Evolutionary conservation across 2,888 invertebrate genomes (phyloP).

Genomic region (Eurytoma californica): DNA sequence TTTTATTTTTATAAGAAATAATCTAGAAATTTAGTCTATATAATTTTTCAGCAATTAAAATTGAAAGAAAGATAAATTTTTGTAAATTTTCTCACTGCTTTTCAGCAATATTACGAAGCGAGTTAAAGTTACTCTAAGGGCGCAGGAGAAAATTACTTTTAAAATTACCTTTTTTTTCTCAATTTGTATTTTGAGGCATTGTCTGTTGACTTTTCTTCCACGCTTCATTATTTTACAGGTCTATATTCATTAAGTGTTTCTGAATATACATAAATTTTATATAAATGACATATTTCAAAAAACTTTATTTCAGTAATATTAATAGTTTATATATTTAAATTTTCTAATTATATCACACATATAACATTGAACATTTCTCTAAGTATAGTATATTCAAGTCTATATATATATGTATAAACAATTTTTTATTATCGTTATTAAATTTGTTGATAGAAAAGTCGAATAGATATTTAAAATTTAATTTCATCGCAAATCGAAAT

Average conservation of each 20-base stretch:
- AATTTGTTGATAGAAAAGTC: constrained; percentile 43
- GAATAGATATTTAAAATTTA: constrained; percentile 42
- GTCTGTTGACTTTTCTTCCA: constrained; percentile 9
- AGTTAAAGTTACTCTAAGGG: too few relatives aligned
- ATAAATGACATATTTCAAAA: constrained; percentile 35
- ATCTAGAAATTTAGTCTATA: too few relatives aligned
- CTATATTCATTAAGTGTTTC: constrained; percentile 24
- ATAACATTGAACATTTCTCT: constrained; percentile 48
- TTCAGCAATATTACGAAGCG: too few relatives aligned
- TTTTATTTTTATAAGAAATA: too few relatives aligned
- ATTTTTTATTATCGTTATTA: constrained; percentile 18
- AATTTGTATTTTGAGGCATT: constrained; percentile 44
- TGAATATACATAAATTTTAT: constrained; percentile 23
- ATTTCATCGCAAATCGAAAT: constrained; percentile 38
- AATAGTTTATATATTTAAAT: background rate
- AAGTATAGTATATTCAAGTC: constrained; percentile 12
- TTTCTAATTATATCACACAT: constrained; percentile 46
- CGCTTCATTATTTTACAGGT: constrained; percentile 20
- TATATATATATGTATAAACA: constrained; percentile 20
- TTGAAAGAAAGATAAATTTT: too few relatives aligned
- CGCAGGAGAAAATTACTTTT: too few relatives aligned
- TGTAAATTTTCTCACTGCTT: too few relatives aligned
- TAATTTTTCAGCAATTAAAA: too few relatives aligned
- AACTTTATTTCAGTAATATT: constrained; percentile 14
- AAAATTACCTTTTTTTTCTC: too few relatives aligned